phyloP scores from a whole-genome alignment of 2,888 invertebrate genomes.

The Aplocera efformata region DNA sequence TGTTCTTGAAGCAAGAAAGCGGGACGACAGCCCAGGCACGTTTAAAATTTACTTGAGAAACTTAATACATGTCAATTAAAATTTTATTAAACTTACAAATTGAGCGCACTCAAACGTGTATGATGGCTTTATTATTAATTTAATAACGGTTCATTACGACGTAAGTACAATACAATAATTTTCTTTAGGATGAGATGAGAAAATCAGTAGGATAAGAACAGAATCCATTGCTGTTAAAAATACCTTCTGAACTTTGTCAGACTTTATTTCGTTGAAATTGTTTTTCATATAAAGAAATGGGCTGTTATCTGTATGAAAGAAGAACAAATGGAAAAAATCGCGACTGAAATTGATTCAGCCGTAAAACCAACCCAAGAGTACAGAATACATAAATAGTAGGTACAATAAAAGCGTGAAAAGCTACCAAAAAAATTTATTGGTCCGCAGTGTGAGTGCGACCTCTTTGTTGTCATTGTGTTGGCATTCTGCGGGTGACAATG shows the following conservation, averaged over 20 bases:
- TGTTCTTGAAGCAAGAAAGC: conserved; percentile 64
- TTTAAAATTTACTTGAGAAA: conserved; percentile 73
- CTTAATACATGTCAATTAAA: conserved; percentile 78
- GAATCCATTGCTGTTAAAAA: too few species aligned
- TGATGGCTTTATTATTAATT: conserved; percentile 64
- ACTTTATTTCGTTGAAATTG: too few species aligned
- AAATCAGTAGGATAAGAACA: too few species aligned
- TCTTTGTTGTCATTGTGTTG: conserved; percentile 58
- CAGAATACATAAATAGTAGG: conserved; percentile 50
- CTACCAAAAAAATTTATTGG: conserved; percentile 61
- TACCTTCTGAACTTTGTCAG: too few species aligned
- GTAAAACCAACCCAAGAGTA: conserved; percentile 45
- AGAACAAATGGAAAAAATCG: too few species aligned
- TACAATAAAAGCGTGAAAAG: conserved; percentile 40
- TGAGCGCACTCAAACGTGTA: conserved; percentile 54
- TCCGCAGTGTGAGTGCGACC: conserved; percentile 50
- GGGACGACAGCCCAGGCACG: conserved; percentile 60
- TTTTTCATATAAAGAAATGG: too few species aligned
- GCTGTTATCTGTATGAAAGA: too few species aligned
- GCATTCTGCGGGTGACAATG: conserved; percentile 66
- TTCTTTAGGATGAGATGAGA: conserved; percentile 22
- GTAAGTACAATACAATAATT: too few species aligned
- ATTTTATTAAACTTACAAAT: conserved; percentile 68
- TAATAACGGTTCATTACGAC: conserved; percentile 51
- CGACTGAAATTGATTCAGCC: conserved; percentile 32